These are phyloP conservation scores for Zaprionus vittiger DNA, from an alignment of 1,140 invertebrate species.

Conservation along the genomic window DNA sequence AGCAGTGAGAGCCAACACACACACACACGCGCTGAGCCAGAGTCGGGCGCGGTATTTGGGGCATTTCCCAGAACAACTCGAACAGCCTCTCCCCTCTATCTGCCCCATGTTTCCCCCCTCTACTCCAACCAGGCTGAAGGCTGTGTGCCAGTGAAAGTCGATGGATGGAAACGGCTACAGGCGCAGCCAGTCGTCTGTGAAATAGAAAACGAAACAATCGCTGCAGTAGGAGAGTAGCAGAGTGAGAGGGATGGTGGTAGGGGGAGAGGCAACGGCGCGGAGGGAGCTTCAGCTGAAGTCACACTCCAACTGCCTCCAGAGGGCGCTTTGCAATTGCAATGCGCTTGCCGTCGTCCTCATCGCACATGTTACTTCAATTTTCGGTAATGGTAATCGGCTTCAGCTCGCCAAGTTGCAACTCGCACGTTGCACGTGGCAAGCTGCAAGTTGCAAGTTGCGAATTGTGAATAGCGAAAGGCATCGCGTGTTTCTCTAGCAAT, in stretches of 20 bases:
- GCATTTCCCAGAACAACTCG: conserved; percentile 18
- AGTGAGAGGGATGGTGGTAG: neutral
- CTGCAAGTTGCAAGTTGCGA: conserved; percentile 19
- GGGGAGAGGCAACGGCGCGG: conserved; percentile 12
- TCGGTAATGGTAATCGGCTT: conserved; percentile 70
- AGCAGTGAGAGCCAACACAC: neutral
- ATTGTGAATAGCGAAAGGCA: conserved; percentile 11
- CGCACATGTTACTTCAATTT: conserved; percentile 80
- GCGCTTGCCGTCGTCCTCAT: conserved; percentile 33
- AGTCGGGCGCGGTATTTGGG: conserved; percentile 28
- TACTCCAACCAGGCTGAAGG: conserved; percentile 48
- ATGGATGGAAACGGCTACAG: conserved; percentile 13
- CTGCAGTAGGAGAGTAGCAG: neutral
- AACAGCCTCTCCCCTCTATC: neutral
- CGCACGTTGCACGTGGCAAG: conserved; percentile 23
- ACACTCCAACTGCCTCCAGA: conserved; percentile 46
- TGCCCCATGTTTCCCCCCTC: too few species aligned
- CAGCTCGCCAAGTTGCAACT: conserved; percentile 20
- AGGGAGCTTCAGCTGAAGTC: conserved; percentile 22
- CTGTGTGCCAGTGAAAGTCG: conserved; percentile 75
- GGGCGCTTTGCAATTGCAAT: conserved; percentile 60
- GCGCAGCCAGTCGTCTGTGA: conserved; percentile 74
- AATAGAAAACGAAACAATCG: conserved; percentile 80
- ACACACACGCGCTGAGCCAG: conserved; percentile 1
- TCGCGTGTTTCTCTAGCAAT: conserved; percentile 27